These are phyloP conservation scores for Sminthurides bifidus DNA, from an alignment of 1,140 invertebrate genomes.

Conservation along the genomic window DNA sequence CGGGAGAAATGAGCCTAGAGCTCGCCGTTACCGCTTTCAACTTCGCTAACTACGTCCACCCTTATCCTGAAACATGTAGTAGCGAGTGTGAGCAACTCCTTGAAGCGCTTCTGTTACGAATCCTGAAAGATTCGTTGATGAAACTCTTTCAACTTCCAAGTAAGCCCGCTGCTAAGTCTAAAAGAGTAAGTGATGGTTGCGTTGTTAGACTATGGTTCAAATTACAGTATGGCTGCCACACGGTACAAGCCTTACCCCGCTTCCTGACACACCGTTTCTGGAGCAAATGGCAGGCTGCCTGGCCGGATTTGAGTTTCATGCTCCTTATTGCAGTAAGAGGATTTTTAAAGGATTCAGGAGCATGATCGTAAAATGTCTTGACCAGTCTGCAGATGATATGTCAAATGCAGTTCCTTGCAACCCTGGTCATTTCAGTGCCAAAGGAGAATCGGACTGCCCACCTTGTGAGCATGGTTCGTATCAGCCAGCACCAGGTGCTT, in stretches of 20 bases:
- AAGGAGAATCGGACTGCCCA: neutral
- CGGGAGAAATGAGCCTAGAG: neutral
- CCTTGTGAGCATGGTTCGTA: neutral
- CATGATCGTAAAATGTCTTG: neutral
- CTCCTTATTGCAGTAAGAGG: neutral
- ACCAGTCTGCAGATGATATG: constrained; percentile 3
- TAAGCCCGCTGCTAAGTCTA: neutral
- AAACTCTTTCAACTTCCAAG: neutral
- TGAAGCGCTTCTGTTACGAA: neutral
- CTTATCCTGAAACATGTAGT: neutral
- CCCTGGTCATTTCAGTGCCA: neutral
- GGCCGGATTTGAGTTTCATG: neutral
- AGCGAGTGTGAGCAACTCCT: neutral
- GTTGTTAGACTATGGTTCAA: too few species aligned
- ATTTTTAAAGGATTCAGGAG: neutral
- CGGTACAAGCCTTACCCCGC: neutral
- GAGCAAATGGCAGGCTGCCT: constrained; percentile 1
- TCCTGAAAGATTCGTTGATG: neutral
- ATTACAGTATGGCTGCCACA: too few species aligned
- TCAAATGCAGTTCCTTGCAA: neutral
- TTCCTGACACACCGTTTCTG: neutral
- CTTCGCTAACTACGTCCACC: neutral
- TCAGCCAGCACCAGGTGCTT: neutral
- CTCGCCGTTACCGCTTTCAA: neutral
- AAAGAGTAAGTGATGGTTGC: too few species aligned